phyloP scores from a whole-genome alignment of 2,888 invertebrate genomes.

The Trichacis sp. region DNA sequence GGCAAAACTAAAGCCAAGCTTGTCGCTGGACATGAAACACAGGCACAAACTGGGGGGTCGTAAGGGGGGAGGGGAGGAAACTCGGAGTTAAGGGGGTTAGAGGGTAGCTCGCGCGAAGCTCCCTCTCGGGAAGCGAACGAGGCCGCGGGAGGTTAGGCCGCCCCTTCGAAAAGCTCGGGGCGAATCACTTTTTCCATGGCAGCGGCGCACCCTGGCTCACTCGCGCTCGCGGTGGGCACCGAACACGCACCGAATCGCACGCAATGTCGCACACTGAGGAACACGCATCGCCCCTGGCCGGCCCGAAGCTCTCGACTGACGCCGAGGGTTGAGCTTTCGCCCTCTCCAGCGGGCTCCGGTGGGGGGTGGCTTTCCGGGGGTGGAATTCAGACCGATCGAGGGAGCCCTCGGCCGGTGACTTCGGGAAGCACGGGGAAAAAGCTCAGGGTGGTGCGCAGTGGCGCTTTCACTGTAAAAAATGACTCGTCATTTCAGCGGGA shows the following conservation, averaged over 20 bases:
- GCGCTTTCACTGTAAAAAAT: too few relatives aligned
- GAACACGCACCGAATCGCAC: slow-evolving; percentile 36
- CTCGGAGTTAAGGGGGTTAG: too few relatives aligned
- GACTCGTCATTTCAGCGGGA: too few relatives aligned
- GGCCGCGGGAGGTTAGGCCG: neutral
- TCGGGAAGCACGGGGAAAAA: slow-evolving; percentile 10
- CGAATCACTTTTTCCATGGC: slow-evolving; percentile 20
- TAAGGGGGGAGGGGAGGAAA: too few relatives aligned
- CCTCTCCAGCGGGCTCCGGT: slow-evolving; percentile 21
- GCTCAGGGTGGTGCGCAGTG: slow-evolving; percentile 25
- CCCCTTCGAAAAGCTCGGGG: neutral
- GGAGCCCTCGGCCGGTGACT: slow-evolving; percentile 30
- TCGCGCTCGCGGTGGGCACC: slow-evolving; percentile 36
- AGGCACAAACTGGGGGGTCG: too few relatives aligned
- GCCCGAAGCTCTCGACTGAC: slow-evolving; percentile 45
- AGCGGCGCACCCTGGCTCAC: slow-evolving; percentile 9
- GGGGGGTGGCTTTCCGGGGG: slow-evolving; percentile 14
- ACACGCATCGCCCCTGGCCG: slow-evolving; percentile 43
- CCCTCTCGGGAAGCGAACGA: neutral
- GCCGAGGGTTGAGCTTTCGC: slow-evolving; percentile 37
- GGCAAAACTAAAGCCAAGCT: too few relatives aligned
- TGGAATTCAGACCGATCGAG: slow-evolving; percentile 6
- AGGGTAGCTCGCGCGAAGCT: too few relatives aligned
- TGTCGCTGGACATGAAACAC: too few relatives aligned
- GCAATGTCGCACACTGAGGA: slow-evolving; percentile 36